These are phyloP conservation scores for Platyura marginata DNA, from an alignment of 1,140 invertebrate genomes.

Conservation along the genomic window DNA sequence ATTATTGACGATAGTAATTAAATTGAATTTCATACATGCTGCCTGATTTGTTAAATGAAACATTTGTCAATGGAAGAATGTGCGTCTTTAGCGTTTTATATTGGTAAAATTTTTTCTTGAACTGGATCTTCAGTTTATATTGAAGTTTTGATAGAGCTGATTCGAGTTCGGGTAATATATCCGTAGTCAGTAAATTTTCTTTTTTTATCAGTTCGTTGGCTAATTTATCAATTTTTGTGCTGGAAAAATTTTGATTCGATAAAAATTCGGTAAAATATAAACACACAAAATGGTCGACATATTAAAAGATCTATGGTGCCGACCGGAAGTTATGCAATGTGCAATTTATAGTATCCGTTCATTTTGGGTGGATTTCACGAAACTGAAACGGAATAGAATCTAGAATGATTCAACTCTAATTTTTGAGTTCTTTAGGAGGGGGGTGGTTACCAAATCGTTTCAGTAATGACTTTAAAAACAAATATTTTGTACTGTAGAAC, in stretches of 20 bases:
- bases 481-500: too few species aligned
- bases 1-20: too few species aligned
- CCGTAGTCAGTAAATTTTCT: conserved; percentile 1
- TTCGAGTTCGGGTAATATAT: conserved; percentile 12
- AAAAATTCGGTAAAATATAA: conserved; percentile 10
- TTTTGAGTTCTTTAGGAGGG: too few species aligned
- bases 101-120: conserved; percentile 40
- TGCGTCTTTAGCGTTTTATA: conserved; percentile 53
- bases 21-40: too few species aligned
- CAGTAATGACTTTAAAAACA: too few species aligned
- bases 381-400: background rate
- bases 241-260: background rate
- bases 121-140: conserved; percentile 27
- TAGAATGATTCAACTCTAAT: conserved; percentile 3
- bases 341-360: too few species aligned
- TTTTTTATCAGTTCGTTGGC: conserved; percentile 11
- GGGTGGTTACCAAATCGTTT: too few species aligned
- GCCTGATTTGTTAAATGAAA: conserved; percentile 50
- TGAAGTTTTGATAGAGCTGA: conserved; percentile 30
- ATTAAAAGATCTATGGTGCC: conserved; percentile 2
- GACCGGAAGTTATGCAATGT: too few species aligned
- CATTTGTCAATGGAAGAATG: conserved; percentile 59
- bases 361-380: background rate
- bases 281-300: conserved; percentile 3
- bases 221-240: conserved; percentile 11